These are phyloP conservation scores for Rotaria magnacalcarata DNA, from an alignment of 2,888 invertebrate genomes.

Conservation along the genomic window DNA sequence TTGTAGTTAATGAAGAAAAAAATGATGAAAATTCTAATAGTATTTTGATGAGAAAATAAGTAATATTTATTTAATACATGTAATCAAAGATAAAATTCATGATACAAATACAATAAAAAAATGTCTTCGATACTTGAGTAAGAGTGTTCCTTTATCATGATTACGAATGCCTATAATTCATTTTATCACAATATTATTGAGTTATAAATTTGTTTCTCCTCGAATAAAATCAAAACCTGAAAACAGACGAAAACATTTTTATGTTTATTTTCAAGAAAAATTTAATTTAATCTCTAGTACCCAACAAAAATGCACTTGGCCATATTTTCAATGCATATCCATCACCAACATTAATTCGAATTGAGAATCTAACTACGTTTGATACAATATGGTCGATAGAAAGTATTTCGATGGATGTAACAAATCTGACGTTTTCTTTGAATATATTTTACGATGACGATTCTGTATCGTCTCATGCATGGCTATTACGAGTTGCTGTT, in stretches of 20 bases:
- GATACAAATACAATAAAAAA: background rate
- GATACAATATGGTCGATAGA: background rate
- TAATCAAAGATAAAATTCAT: no score
- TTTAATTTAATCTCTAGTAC: background rate
- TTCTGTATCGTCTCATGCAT: background rate
- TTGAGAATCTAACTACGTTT: background rate
- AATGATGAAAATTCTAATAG: no score
- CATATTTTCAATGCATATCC: background rate
- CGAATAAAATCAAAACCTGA: background rate
- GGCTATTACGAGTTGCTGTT: background rate
- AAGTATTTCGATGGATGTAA: background rate
- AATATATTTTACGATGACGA: background rate
- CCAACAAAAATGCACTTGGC: background rate
- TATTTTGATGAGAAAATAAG: no score
- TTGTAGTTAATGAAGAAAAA: no score
- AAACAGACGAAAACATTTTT: background rate
- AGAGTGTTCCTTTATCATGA: background rate
- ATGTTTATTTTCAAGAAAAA: background rate
- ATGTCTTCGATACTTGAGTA: no score
- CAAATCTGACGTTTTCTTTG: background rate
- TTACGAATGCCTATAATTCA: background rate
- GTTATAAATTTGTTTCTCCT: background rate
- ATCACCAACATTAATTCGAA: background rate
- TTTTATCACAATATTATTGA: background rate
- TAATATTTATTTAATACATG: no score